These are phyloP conservation scores for Gobio gobio DNA, from an alignment of 2,113 vertebrate species.

Conservation along the genomic window DNA sequence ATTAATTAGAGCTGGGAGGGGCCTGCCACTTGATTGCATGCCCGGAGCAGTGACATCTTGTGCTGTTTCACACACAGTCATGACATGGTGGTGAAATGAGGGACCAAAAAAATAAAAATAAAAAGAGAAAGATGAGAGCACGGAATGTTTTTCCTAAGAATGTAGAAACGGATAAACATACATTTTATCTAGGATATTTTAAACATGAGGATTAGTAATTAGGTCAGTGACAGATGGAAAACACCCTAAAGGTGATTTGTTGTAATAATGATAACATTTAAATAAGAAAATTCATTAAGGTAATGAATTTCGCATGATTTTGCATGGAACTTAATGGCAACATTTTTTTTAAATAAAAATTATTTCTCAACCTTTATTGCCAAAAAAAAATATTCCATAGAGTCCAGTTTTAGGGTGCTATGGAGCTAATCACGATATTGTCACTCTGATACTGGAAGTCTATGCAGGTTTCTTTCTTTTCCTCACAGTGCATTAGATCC, in stretches of 20 bases:
- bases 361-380: background rate
- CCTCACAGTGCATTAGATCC: conserved; percentile 48
- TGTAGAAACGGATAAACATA: background rate
- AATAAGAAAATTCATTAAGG: background rate
- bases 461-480: conserved; percentile 12
- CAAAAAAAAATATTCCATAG: no score
- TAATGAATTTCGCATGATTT: background rate
- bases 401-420: no score
- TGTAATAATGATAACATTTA: background rate
- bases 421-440: background rate
- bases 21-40: conserved; percentile 74
- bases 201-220: background rate
- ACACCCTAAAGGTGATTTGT: background rate
- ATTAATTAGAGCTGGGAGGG: conserved; percentile 84
- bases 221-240: background rate
- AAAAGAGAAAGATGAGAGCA: conserved; percentile 12
- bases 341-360: background rate
- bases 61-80: conserved; percentile 78
- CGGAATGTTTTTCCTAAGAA: background rate
- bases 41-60: conserved; percentile 77
- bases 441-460: background rate
- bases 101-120: conserved; percentile 43
- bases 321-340: background rate
- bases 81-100: conserved; percentile 63
- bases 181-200: background rate